These are phyloP conservation scores for Ivindomyrus marchei DNA, from an alignment of 2,113 vertebrate species.

Conservation along the genomic window DNA sequence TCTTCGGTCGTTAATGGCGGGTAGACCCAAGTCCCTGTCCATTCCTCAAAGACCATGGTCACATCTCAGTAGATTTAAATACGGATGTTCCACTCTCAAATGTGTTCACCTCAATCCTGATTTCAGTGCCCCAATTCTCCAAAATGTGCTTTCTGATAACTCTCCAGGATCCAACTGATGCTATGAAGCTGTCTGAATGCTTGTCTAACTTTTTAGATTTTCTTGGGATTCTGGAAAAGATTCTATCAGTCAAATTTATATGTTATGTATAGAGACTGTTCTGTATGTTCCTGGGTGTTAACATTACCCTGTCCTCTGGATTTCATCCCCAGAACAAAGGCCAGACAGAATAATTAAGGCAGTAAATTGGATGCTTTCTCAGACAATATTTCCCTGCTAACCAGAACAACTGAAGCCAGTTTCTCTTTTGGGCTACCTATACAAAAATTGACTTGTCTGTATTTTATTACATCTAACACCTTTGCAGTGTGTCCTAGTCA, in stretches of 20 bases:
- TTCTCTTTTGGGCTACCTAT: background rate
- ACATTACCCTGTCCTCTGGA: background rate
- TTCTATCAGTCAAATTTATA: background rate
- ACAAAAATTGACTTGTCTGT: background rate
- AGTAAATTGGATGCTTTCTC: background rate
- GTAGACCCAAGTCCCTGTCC: background rate
- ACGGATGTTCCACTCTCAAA: background rate
- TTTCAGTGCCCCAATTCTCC: background rate
- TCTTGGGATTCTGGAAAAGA: background rate
- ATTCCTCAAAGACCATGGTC: background rate
- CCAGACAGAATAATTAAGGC: background rate
- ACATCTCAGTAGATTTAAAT: background rate
- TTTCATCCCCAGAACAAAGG: background rate
- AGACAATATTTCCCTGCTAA: background rate
- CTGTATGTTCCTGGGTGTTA: background rate
- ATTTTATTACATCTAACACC: background rate
- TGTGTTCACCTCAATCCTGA: background rate
- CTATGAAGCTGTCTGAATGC: background rate
- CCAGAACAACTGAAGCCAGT: background rate
- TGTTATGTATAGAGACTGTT: background rate
- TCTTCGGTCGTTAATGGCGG: background rate
- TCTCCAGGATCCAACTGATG: background rate
- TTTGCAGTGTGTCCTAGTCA: background rate
- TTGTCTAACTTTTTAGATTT: background rate
- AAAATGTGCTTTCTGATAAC: background rate